Conservation (phyloP, 2,888 invertebrate species). For the Phrixothrix hirtus region DNA sequence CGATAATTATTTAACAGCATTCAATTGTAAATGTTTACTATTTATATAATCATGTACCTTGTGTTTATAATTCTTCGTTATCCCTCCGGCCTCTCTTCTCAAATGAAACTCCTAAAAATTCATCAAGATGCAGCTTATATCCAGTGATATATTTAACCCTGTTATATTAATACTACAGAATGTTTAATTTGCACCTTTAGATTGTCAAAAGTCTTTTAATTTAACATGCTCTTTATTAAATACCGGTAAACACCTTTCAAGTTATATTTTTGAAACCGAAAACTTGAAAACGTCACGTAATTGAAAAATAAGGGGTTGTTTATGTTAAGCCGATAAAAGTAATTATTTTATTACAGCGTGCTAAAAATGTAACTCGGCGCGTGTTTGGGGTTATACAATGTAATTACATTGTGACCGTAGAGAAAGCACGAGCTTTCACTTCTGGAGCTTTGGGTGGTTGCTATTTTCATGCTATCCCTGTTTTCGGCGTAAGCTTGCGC, state of each 20-base stretch:
- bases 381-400: conserved; percentile 5
- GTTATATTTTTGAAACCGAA: no score
- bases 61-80: conserved; percentile 11
- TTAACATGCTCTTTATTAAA: neutral
- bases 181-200: conserved; percentile 6
- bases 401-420: conserved; percentile 19
- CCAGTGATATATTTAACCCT: conserved; percentile 2
- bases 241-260: neutral
- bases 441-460: conserved; percentile 23
- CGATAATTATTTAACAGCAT: neutral
- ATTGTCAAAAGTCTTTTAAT: no score
- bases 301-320: neutral
- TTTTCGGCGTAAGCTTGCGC: conserved; percentile 19
- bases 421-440: conserved; percentile 23
- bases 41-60: conserved; percentile 13
- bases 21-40: neutral
- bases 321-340: neutral
- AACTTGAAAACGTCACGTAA: no score
- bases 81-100: conserved; percentile 7
- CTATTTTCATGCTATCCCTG: conserved; percentile 25
- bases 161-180: neutral
- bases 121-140: conserved; percentile 5
- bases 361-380: conserved; percentile 10
- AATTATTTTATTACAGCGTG: conserved; percentile 8
- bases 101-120: conserved; percentile 4